Base-by-base conservation (phyloP, 2,113 vertebrate species). In the Erythrocercus mccallii region DNA sequence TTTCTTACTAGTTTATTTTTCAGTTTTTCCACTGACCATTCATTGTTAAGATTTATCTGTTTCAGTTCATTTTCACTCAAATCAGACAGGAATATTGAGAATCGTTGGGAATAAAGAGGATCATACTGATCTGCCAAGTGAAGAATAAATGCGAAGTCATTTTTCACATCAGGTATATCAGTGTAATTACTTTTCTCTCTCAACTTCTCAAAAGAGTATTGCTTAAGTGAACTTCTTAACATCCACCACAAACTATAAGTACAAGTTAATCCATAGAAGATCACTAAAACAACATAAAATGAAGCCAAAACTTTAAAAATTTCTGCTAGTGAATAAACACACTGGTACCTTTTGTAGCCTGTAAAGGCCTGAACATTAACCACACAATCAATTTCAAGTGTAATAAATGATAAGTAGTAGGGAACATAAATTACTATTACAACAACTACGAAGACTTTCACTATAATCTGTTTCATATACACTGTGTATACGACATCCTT, bases 91-190 rank as follows among this genome's bases (percentile, higher is more conserved):
- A 98, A 99, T 89, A 98, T 98, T 77, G 98, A 98, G 94, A 99
- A 99, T 54, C 98, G 97, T 10, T 98, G 98, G 66, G 98, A 98
- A 93, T 98, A 98, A 22, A 99, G 97, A 24, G 98, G 98, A 73
- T 99, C 98, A 17, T 98, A 98, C 74, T 98, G 98, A 77, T 99
- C 98, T 20, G 98, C 98, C 81, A 99, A 96, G 40, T 98, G 98
- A 76, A 99, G 98, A 95, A 99, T 98, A 91, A 99, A 99, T 21
- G 98, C 98, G 37, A 99, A 99, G 86, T 99, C 98, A 50, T 99
- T 99, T 94, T 98, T 98, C 54, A 98, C 98, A 25, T 98, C 98
- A 4, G 98, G 98, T 91, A 98, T 98, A 76, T 98, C 98, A 21
- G 98, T 98, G 91, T 98, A 98, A 90, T 98, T 98, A 95, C 98